Evolutionary conservation across 2,888 invertebrate species (phyloP).

Genomic region (Ceratothoa steindachneri): DNA sequence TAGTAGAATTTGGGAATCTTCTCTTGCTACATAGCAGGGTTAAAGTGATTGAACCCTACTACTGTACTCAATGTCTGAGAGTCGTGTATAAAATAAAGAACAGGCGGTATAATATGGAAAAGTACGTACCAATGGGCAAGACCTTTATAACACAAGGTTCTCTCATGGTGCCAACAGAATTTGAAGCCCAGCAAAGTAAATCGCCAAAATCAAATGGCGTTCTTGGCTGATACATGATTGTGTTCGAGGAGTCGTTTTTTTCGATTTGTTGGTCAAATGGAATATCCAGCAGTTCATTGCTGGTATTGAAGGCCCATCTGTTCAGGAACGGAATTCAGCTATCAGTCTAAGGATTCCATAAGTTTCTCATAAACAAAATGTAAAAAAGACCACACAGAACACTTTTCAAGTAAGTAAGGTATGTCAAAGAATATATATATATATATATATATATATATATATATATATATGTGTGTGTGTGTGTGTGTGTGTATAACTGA

Average conservation of each 20-base stretch:
- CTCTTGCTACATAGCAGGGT: too few species aligned
- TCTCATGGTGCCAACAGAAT: conserved; percentile 49
- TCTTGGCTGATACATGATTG: conserved; percentile 9
- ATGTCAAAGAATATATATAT: not conserved
- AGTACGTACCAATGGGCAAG: conserved; percentile 49
- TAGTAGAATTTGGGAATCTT: too few species aligned
- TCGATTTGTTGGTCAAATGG: not conserved
- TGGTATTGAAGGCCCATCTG: conserved; percentile 19
- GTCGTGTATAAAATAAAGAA: too few species aligned
- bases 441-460: not conserved
- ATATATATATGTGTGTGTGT: not conserved
- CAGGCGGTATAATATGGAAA: too few species aligned
- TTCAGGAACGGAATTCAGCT: too few species aligned
- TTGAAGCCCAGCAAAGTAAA: conserved; percentile 50
- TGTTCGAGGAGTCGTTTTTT: not conserved
- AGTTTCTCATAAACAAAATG: too few species aligned
- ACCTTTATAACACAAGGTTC: conserved; percentile 50
- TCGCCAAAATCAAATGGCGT: conserved; percentile 50
- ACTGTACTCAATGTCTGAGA: too few species aligned
- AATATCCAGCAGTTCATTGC: not conserved
- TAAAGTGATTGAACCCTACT: too few species aligned
- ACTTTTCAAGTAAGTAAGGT: too few species aligned
- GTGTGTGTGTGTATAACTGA: too few species aligned
- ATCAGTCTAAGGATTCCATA: too few species aligned
- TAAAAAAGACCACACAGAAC: too few species aligned